phyloP scores from a whole-genome alignment of 2,797 vertebrate genomes.

The Mallotus villosus region DNA sequence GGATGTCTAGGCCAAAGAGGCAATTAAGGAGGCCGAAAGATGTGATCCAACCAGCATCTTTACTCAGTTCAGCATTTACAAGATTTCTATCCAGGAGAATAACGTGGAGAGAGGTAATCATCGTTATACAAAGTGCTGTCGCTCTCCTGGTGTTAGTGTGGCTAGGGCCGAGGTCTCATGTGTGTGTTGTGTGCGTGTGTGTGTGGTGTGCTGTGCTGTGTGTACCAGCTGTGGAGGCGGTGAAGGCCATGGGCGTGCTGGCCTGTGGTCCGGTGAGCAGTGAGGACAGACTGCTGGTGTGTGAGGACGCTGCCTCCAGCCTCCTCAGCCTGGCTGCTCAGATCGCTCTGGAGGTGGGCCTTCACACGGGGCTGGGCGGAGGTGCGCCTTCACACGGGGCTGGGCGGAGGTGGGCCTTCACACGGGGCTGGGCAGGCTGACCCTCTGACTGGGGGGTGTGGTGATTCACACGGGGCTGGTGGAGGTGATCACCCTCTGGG shows the following conservation, averaged over 20 bases:
- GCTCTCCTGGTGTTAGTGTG: not conserved
- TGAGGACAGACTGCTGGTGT: conserved; percentile 64
- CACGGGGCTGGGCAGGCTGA: too few species aligned
- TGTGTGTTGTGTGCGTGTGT: not conserved
- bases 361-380: not conserved
- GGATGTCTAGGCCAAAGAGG: conserved; percentile 82
- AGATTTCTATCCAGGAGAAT: conserved; percentile 83
- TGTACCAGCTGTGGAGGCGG: conserved; percentile 76
- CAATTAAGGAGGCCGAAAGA: conserved; percentile 81
- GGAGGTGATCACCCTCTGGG: too few species aligned
- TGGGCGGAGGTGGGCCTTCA: conserved; percentile 77
- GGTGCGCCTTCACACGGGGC: too few species aligned
- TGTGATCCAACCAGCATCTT: conserved; percentile 85
- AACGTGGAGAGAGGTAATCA: conserved; percentile 79
- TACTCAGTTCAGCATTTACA: conserved; percentile 87
- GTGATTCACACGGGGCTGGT: too few species aligned
- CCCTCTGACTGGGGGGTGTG: too few species aligned
- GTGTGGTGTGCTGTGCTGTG: too few species aligned
- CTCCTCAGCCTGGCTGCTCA: conserved; percentile 86
- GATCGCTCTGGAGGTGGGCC: conserved; percentile 87
- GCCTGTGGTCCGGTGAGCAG: conserved; percentile 47
- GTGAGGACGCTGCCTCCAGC: conserved; percentile 67
- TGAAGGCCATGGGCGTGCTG: conserved; percentile 74
- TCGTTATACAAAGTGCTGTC: too few species aligned
- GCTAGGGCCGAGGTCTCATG: not conserved